Evolutionary conservation across 2,797 vertebrate genomes (phyloP).

Genomic region (Sebastolobus altivelis): DNA sequence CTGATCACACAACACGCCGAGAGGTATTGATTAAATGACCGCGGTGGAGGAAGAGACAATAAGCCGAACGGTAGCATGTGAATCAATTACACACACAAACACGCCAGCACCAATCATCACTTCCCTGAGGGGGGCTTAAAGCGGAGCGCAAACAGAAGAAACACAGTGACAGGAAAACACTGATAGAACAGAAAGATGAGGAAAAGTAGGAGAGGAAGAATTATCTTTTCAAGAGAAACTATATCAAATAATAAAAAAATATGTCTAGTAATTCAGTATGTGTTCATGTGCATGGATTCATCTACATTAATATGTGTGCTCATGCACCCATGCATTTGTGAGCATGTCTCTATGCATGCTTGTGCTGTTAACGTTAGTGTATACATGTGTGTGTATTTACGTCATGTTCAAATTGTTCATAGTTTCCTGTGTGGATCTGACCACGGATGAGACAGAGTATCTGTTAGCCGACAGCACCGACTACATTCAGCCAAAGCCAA

Average conservation of each 20-base stretch:
- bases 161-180: neutral
- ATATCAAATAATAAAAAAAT: neutral
- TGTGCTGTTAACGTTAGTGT: neutral
- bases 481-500: slow-evolving; percentile 1
- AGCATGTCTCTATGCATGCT: neutral
- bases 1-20: slow-evolving; percentile 34
- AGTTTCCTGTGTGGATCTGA: neutral
- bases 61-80: slow-evolving; percentile 11
- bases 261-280: neutral
- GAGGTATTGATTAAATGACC: slow-evolving; percentile 65
- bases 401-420: neutral
- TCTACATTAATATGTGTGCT: neutral
- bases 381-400: neutral
- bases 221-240: neutral
- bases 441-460: neutral
- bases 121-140: neutral
- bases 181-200: neutral
- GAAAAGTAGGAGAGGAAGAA: neutral
- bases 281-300: neutral
- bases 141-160: neutral
- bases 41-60: slow-evolving; percentile 29
- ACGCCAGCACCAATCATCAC: neutral
- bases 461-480: neutral
- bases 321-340: neutral
- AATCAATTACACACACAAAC: slow-evolving; percentile 29